Evolutionary conservation across 2,797 vertebrate species (phyloP).

Genomic region (Macrochelys suwanniensis): DNA sequence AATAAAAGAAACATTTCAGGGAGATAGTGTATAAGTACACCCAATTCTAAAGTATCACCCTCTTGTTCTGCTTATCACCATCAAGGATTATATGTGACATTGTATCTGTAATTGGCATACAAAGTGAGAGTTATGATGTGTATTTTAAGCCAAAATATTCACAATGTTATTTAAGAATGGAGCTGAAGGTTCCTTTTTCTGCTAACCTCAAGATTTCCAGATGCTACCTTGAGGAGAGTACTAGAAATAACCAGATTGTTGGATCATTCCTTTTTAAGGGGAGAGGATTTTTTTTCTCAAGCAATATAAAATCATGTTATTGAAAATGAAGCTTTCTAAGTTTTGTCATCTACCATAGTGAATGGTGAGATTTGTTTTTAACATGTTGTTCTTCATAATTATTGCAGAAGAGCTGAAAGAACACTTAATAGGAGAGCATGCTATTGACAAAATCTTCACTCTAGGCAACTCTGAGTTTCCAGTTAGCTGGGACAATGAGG

Average conservation of each 20-base stretch:
- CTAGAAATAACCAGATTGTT: neutral
- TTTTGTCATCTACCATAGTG: neutral
- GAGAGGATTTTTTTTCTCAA: neutral
- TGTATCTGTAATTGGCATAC: neutral
- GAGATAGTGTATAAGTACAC: neutral
- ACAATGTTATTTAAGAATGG: neutral
- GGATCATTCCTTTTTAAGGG: neutral
- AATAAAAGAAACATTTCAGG: neutral
- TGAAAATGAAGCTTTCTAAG: constrained; percentile 23
- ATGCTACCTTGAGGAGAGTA: neutral
- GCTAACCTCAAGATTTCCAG: neutral
- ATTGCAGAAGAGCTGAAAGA: constrained; percentile 93
- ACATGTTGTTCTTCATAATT: constrained; percentile 62
- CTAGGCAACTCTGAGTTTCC: constrained; percentile 96
- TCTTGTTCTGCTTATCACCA: neutral
- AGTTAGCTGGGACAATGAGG: constrained; percentile 99
- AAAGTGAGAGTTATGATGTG: accelerated
- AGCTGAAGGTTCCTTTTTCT: neutral
- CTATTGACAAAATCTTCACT: constrained; percentile 96
- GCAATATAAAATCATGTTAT: accelerated
- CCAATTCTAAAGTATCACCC: neutral
- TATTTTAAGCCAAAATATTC: neutral
- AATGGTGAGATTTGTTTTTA: constrained; percentile 27
- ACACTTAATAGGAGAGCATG: constrained; percentile 92
- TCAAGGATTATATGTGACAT: neutral